A percentile compares a stretch with the other conserved stretches of the same genome.
phyloP scores from a whole-genome alignment of 2,888 invertebrate genomes.

The Xanthorhoe designata region DNA sequence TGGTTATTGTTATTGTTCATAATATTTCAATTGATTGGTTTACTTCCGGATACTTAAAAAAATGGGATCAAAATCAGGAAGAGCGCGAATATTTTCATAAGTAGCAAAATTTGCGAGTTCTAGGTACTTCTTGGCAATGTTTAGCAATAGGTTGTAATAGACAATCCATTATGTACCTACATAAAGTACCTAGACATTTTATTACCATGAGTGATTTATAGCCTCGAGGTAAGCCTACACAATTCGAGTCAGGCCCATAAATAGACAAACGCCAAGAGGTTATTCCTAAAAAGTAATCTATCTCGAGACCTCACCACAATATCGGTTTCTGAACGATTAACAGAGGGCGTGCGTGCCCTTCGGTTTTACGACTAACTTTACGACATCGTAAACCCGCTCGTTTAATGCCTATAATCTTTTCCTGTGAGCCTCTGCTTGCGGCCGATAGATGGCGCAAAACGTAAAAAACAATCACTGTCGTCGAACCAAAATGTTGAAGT shows the following conservation, averaged over 20 bases:
- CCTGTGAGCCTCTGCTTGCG: constrained; percentile 64
- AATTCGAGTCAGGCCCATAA: constrained; percentile 71
- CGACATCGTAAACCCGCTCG: constrained; percentile 81
- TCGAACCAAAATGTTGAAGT: constrained; percentile 77
- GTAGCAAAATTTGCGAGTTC: neutral
- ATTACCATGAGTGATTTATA: constrained; percentile 47
- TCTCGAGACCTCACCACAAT: constrained; percentile 82
- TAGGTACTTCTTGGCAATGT: neutral
- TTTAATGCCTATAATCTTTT: constrained; percentile 84
- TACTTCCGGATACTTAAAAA: constrained; percentile 7
- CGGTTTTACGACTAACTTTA: constrained; percentile 83
- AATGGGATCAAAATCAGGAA: neutral
- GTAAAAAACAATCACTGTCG: constrained; percentile 79
- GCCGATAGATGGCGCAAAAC: constrained; percentile 79
- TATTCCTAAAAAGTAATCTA: constrained; percentile 82
- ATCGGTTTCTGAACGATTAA: constrained; percentile 85
- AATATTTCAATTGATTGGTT: constrained; percentile 28
- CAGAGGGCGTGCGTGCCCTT: constrained; percentile 85
- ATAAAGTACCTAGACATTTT: constrained; percentile 18
- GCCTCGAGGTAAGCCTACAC: constrained; percentile 51
- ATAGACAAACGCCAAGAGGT: constrained; percentile 80
- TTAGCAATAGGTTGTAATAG: constrained; percentile 8
- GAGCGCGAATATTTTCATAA: neutral
- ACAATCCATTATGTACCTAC: constrained; percentile 11
- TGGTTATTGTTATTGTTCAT: constrained; percentile 41